These are phyloP conservation scores for Drymodes brunneopygia DNA, from an alignment of 2,113 vertebrate genomes.

Conservation along the genomic window DNA sequence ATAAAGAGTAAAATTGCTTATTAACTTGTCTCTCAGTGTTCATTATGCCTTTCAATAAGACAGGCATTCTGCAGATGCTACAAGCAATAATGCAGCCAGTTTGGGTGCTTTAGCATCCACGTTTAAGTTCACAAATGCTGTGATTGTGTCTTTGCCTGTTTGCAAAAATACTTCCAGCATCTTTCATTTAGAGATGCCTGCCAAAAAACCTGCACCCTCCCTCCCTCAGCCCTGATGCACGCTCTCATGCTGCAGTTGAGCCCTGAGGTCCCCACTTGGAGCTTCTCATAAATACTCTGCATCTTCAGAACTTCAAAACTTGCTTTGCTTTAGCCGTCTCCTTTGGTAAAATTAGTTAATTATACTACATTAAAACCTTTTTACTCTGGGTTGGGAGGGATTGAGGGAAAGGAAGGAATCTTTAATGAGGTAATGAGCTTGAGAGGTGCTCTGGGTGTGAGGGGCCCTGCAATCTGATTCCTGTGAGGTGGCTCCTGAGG, in stretches of 20 bases:
- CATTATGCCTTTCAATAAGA: constrained; percentile 30
- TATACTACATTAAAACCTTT: background rate
- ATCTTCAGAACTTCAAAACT: background rate
- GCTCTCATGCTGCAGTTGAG: rapidly evolving
- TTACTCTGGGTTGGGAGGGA: background rate
- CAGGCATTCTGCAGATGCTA: constrained; percentile 1
- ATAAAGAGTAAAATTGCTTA: constrained; percentile 50
- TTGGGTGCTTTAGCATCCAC: background rate
- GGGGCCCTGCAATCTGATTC: background rate
- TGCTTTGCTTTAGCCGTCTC: background rate
- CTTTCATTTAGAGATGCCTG: background rate
- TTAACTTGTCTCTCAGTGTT: constrained; percentile 40
- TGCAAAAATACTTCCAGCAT: background rate
- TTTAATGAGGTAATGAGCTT: background rate
- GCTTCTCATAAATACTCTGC: background rate
- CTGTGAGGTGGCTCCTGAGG: background rate
- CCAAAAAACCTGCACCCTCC: background rate
- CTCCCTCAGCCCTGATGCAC: background rate
- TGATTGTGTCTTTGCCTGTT: background rate
- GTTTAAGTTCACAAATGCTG: background rate
- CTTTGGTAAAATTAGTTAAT: background rate
- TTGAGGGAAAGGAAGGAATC: background rate
- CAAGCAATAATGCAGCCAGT: background rate
- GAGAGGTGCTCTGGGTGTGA: background rate
- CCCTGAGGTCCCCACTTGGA: background rate